phyloP scores from a whole-genome alignment of 2,797 vertebrate species.

The Cichlasoma orientale region DNA sequence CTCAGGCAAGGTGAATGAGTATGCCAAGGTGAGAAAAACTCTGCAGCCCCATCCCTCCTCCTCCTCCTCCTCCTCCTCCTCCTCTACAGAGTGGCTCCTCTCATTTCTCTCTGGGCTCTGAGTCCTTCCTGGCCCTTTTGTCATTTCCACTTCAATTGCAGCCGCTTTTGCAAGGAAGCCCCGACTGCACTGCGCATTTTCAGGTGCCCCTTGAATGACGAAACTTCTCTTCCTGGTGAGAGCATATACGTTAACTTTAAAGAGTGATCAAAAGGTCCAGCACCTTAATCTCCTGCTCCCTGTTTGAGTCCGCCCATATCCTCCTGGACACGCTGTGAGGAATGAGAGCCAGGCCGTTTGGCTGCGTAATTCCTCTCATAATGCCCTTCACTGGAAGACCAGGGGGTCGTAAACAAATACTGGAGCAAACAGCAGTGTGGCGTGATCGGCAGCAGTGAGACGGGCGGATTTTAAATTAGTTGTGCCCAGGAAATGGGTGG shows the following conservation, averaged over 20 bases:
- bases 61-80: background rate
- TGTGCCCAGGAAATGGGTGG: slow-evolving; percentile 1
- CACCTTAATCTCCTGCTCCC: slow-evolving; percentile 21
- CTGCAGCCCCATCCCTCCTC: background rate
- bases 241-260: background rate
- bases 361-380: slow-evolving; percentile 59
- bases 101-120: too few relatives aligned
- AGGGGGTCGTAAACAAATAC: slow-evolving; percentile 65
- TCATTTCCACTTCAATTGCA: slow-evolving; percentile 71
- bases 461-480: slow-evolving; percentile 55
- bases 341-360: slow-evolving; percentile 58
- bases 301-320: slow-evolving; percentile 21
- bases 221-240: background rate
- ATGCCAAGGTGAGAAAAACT: slow-evolving; percentile 16
- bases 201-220: slow-evolving; percentile 49
- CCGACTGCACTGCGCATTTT: slow-evolving; percentile 51
- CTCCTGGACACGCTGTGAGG: slow-evolving; percentile 51
- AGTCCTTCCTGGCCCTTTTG: slow-evolving; percentile 24
- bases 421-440: background rate
- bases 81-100: too few relatives aligned
- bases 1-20: background rate
- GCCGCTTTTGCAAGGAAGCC: slow-evolving; percentile 14
- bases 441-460: slow-evolving; percentile 4
- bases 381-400: slow-evolving; percentile 58
- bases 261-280: slow-evolving; percentile 26